These are phyloP conservation scores for Lucilia sericata DNA, from an alignment of 1,140 invertebrate genomes.

Conservation along the genomic window DNA sequence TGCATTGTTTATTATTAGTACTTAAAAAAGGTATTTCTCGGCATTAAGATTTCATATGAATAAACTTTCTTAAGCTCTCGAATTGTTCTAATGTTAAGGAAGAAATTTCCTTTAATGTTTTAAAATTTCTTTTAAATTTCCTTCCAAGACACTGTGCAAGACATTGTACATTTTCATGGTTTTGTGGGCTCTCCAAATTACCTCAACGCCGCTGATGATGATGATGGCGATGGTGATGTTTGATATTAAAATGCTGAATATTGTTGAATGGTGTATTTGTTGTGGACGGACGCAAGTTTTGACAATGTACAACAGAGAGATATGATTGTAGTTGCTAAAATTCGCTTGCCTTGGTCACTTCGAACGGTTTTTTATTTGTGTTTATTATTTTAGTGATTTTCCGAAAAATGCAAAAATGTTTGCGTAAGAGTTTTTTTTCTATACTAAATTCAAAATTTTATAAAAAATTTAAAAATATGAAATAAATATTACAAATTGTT, in stretches of 20 bases:
- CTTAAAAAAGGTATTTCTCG: too few species aligned
- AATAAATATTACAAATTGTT: not conserved
- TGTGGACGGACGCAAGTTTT: constrained; percentile 17
- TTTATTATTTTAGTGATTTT: constrained; percentile 14
- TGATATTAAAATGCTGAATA: not conserved
- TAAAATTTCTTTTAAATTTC: not conserved
- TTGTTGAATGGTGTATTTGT: constrained; percentile 14
- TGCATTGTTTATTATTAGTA: too few species aligned
- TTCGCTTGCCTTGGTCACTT: constrained; percentile 41
- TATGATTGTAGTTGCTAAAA: constrained; percentile 37
- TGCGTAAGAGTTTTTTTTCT: constrained; percentile 34
- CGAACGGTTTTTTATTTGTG: constrained; percentile 10
- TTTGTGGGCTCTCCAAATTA: constrained; percentile 39
- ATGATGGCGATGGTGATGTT: constrained; percentile 19
- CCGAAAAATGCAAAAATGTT: constrained; percentile 42
- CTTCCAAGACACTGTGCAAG: not conserved
- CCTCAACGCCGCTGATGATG: not conserved
- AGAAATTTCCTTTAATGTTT: not conserved
- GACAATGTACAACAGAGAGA: constrained; percentile 21
- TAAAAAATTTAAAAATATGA: not conserved
- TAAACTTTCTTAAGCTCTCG: too few species aligned
- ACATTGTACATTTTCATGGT: constrained; percentile 19
- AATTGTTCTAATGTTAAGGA: too few species aligned
- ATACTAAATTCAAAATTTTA: not conserved
- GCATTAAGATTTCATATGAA: too few species aligned